Percentiles rank a stretch among this genome's conserved stretches.
These are phyloP conservation scores for Chymomyza procnemis DNA, from an alignment of 2,888 invertebrate species.

Conservation along the genomic window DNA sequence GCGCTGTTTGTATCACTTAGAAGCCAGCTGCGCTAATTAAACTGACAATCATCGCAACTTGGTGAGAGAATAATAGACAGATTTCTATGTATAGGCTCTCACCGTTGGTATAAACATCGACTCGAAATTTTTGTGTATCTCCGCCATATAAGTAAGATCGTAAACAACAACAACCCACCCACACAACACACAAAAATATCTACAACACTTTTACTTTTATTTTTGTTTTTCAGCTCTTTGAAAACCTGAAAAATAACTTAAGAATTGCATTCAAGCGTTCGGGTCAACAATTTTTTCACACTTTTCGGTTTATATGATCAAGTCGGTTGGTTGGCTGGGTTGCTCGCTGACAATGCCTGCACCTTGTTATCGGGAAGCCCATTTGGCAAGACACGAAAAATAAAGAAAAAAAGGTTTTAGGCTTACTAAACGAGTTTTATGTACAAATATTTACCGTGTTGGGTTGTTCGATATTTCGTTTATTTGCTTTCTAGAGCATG, in stretches of 20 bases:
- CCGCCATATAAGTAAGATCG: neutral
- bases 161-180: neutral
- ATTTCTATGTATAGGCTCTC: neutral
- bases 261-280: neutral
- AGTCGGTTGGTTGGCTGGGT: neutral
- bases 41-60: neutral
- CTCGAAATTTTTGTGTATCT: neutral
- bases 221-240: slow-evolving; percentile 14
- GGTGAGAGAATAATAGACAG: neutral
- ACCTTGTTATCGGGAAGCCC: neutral
- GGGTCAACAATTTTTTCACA: slow-evolving; percentile 33
- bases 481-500: slow-evolving; percentile 52
- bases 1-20: neutral
- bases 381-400: neutral
- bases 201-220: slow-evolving; percentile 36
- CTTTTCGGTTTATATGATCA: slow-evolving; percentile 31
- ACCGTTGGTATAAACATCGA: too few species aligned
- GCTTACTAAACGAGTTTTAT: neutral
- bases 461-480: slow-evolving; percentile 29
- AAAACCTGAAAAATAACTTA: neutral
- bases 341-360: neutral
- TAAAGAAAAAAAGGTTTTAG: slow-evolving; percentile 4
- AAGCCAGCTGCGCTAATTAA: slow-evolving; percentile 2
- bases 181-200: neutral
- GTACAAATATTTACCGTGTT: slow-evolving; percentile 34